Percentiles rank a stretch among this genome's conserved stretches.
These are phyloP conservation scores for Pipa parva DNA, from an alignment of 2,113 vertebrate species.

Conservation along the genomic window DNA sequence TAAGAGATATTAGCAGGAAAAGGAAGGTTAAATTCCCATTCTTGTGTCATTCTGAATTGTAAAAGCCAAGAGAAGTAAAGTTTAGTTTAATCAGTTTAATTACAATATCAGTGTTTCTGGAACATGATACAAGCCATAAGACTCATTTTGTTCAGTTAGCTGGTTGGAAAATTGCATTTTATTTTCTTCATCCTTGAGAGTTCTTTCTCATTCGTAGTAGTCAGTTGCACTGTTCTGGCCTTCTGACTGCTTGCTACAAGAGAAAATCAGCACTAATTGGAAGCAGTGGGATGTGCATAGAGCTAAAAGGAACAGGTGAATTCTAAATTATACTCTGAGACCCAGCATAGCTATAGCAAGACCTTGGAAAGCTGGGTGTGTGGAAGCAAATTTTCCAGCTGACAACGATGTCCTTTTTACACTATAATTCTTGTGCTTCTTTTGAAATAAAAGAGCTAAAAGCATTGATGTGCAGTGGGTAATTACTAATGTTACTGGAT, in stretches of 20 bases:
- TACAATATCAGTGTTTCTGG: conserved; percentile 27
- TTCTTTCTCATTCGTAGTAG: conserved; percentile 45
- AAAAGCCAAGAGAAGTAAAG: not conserved
- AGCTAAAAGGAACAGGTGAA: conserved; percentile 46
- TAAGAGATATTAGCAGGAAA: not conserved
- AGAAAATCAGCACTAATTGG: conserved; percentile 55
- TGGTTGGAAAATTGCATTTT: conserved; percentile 7
- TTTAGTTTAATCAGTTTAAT: conserved; percentile 24
- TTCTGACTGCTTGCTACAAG: conserved; percentile 48
- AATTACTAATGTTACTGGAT: conserved; percentile 46
- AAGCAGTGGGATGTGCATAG: conserved; percentile 50
- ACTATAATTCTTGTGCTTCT: conserved; percentile 43
- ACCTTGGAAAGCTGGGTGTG: conserved; percentile 45
- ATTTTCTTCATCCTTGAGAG: conserved; percentile 23
- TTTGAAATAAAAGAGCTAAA: conserved; percentile 17
- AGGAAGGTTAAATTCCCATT: not conserved
- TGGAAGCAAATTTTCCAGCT: conserved; percentile 40
- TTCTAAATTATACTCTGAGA: conserved; percentile 45
- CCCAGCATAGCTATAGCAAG: conserved; percentile 44
- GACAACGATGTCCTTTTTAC: conserved; percentile 37
- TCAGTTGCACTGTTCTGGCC: conserved; percentile 42
- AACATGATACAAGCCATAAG: conserved; percentile 12
- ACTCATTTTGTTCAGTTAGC: conserved; percentile 13
- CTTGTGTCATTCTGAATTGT: not conserved
- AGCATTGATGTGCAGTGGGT: not conserved